These are phyloP conservation scores for Ophioninae sp. DNA, from an alignment of 2,888 invertebrate species.

Conservation along the genomic window DNA sequence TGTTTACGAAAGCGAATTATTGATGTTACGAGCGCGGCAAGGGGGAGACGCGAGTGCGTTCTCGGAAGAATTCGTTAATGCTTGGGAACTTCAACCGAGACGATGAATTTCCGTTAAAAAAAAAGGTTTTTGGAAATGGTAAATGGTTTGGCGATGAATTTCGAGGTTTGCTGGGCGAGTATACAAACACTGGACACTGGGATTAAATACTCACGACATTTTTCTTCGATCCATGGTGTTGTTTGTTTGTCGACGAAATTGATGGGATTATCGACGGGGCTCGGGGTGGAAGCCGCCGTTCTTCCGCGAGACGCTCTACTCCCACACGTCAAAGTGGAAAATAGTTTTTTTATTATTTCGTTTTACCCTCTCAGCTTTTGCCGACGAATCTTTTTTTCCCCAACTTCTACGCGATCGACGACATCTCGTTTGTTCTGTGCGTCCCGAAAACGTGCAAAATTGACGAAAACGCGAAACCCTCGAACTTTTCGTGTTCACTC, in stretches of 20 bases:
- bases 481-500: slow-evolving; percentile 24
- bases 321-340: slow-evolving; percentile 24
- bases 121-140: background rate
- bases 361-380: background rate
- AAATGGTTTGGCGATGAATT: too few species aligned
- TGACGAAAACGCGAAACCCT: slow-evolving; percentile 12
- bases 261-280: slow-evolving; percentile 29
- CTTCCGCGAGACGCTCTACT: background rate
- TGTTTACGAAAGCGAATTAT: slow-evolving; percentile 1
- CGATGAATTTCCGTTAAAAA: background rate
- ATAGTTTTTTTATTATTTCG: background rate
- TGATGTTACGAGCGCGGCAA: background rate
- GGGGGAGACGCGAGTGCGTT: background rate
- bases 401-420: slow-evolving; percentile 24
- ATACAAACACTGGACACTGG: background rate
- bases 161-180: background rate
- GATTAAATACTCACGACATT: slow-evolving; percentile 76
- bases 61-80: background rate
- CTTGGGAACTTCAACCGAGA: background rate
- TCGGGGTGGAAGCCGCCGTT: slow-evolving; percentile 35
- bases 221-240: slow-evolving; percentile 78
- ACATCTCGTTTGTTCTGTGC: slow-evolving; percentile 10
- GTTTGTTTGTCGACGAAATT: slow-evolving; percentile 43
- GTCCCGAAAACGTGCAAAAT: slow-evolving; percentile 9
- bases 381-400: background rate